Evolutionary conservation across 1,140 invertebrate genomes (phyloP).

Genomic region (Plectrocnemia conspersa): DNA sequence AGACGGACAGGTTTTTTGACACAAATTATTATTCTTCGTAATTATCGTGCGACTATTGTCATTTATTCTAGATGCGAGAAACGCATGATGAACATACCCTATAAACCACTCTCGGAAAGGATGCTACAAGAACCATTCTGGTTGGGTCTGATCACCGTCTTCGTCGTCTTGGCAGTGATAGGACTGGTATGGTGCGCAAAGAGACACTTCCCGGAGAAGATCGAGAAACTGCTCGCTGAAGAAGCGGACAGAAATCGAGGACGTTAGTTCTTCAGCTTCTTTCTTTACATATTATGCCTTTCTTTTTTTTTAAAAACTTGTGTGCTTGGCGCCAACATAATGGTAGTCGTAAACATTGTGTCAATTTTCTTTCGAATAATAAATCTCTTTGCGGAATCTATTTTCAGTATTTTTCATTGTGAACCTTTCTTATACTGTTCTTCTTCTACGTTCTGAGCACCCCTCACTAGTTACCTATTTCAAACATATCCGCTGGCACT

Average conservation of each 20-base stretch:
- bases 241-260: conserved; percentile 64
- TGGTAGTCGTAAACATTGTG: conserved; percentile 5
- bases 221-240: conserved; percentile 74
- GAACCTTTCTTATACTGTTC: conserved; percentile 19
- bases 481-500: no score
- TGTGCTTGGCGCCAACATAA: no score
- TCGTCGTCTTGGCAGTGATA: conserved; percentile 66
- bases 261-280: conserved; percentile 43
- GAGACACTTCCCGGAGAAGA: conserved; percentile 75
- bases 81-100: conserved; percentile 61
- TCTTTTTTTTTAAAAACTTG: conserved; percentile 7
- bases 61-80: conserved; percentile 52
- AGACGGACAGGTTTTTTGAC: no score
- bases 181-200: conserved; percentile 75
- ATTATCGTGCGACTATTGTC: background rate
- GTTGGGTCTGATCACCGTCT: conserved; percentile 74
- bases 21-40: no score
- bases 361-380: conserved; percentile 8
- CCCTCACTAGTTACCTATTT: conserved; percentile 41
- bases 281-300: conserved; percentile 4
- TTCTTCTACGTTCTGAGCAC: conserved; percentile 8
- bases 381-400: conserved; percentile 4
- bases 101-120: conserved; percentile 63
- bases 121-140: conserved; percentile 82
- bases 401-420: conserved; percentile 15